These are phyloP conservation scores for Anguilla obscura DNA, from an alignment of 2,797 vertebrate genomes.

Conservation along the genomic window DNA sequence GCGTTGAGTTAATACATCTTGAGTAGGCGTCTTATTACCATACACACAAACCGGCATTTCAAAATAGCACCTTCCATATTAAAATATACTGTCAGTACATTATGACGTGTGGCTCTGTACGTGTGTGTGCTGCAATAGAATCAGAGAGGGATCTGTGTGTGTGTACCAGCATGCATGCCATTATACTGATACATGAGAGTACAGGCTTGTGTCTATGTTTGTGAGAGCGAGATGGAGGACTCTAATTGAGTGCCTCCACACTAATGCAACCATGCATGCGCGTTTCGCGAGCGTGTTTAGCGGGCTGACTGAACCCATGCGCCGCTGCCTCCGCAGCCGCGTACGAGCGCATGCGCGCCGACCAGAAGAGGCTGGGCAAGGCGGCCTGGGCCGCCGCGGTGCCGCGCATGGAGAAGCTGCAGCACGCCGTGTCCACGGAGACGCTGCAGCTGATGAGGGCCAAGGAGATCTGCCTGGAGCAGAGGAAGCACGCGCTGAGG, in stretches of 20 bases:
- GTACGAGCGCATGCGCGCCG: conserved; percentile 89
- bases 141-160: neutral
- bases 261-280: neutral
- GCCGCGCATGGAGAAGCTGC: conserved; percentile 92
- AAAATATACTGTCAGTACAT: neutral
- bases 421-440: conserved; percentile 91
- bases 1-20: neutral
- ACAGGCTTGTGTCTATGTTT: neutral
- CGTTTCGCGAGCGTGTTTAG: neutral
- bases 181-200: neutral
- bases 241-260: neutral
- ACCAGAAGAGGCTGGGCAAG: conserved; percentile 95
- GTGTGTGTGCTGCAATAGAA: neutral
- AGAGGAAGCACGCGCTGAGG: conserved; percentile 88
- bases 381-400: conserved; percentile 89
- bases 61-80: neutral
- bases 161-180: neutral
- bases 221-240: neutral
- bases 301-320: neutral
- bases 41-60: neutral
- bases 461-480: conserved; percentile 95
- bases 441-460: conserved; percentile 97
- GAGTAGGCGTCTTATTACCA: neutral
- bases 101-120: neutral
- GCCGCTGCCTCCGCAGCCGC: conserved; percentile 69